Evolutionary conservation across 2,888 invertebrate genomes (phyloP).

Genomic region (Molanna angustata): DNA sequence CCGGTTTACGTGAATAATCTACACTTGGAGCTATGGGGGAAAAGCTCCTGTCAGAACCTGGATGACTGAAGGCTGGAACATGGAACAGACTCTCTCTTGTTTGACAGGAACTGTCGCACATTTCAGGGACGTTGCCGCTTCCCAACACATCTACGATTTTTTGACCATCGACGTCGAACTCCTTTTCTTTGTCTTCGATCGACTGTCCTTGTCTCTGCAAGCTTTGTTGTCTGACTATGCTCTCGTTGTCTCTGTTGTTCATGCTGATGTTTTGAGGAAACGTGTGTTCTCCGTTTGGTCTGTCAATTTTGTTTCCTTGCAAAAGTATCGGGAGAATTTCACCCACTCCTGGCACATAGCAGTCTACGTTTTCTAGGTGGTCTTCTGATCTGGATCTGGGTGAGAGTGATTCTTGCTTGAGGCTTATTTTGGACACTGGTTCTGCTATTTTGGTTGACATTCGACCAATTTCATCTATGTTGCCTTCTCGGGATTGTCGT

Average conservation of each 20-base stretch:
- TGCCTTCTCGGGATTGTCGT: conserved; percentile 76
- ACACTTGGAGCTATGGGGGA: conserved; percentile 35
- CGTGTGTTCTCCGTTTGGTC: conserved; percentile 7
- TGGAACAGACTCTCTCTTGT: conserved; percentile 76
- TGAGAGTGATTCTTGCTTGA: conserved; percentile 25
- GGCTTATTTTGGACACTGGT: conserved; percentile 39
- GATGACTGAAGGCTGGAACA: conserved; percentile 35
- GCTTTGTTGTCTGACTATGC: conserved; percentile 25
- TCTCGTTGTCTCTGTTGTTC: conserved; percentile 29
- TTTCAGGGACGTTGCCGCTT: conserved; percentile 50
- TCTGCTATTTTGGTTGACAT: conserved; percentile 44
- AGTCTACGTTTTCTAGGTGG: conserved; percentile 34
- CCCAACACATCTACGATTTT: conserved; percentile 33
- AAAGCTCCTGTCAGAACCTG: conserved; percentile 21
- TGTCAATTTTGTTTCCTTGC: conserved; percentile 22
- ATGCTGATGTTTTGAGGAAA: conserved; percentile 19
- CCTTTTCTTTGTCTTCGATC: conserved; percentile 16
- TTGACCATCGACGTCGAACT: conserved; percentile 24
- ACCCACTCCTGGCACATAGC: conserved; percentile 50
- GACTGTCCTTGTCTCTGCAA: conserved; percentile 22
- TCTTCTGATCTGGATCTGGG: conserved; percentile 16
- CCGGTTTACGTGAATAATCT: conserved; percentile 30
- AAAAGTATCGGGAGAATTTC: conserved; percentile 30
- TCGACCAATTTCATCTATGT: conserved; percentile 65
- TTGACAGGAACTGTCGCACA: conserved; percentile 77